Percentiles rank a stretch among this genome's conserved stretches.
Evolutionary conservation across 1,140 invertebrate species (phyloP).

Genomic region (Drosophila chauvacae): DNA sequence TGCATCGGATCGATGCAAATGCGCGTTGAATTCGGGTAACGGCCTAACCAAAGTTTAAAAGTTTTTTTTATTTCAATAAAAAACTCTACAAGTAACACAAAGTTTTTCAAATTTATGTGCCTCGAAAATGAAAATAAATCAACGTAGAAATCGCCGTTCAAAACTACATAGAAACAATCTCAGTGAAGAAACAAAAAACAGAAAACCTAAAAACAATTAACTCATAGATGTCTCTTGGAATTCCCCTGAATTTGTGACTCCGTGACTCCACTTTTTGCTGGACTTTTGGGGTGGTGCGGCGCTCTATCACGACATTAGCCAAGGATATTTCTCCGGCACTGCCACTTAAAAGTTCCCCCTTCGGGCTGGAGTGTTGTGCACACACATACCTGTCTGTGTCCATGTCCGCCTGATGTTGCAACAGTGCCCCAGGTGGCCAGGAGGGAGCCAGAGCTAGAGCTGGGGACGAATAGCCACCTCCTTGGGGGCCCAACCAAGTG

Average conservation of each 20-base stretch:
- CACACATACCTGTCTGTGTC: slow-evolving; percentile 33
- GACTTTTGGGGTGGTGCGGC: slow-evolving; percentile 24
- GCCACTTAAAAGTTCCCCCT: slow-evolving; percentile 44
- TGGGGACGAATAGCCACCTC: background rate
- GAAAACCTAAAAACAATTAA: slow-evolving; percentile 36
- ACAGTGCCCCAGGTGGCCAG: slow-evolving; percentile 53
- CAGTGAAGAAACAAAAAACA: background rate
- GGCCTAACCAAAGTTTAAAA: slow-evolving; percentile 5
- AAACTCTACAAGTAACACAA: slow-evolving; percentile 22
- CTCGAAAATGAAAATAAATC: background rate
- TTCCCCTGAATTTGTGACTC: slow-evolving; percentile 38
- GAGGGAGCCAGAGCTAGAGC: slow-evolving; percentile 22
- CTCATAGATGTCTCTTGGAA: slow-evolving; percentile 51
- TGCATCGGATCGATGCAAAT: slow-evolving; percentile 84
- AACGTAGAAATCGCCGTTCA: background rate
- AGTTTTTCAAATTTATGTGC: background rate
- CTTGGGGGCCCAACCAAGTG: slow-evolving; percentile 39
- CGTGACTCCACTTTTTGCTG: slow-evolving; percentile 46
- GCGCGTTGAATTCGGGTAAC: slow-evolving; percentile 57
- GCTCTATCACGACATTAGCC: slow-evolving; percentile 76
- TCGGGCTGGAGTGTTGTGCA: slow-evolving; percentile 4
- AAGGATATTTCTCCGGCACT: slow-evolving; percentile 74
- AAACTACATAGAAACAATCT: background rate
- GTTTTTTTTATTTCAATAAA: background rate
- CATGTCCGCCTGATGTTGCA: slow-evolving; percentile 62